phyloP scores from a whole-genome alignment of 2,888 invertebrate genomes.

The Tethea ocularis region DNA sequence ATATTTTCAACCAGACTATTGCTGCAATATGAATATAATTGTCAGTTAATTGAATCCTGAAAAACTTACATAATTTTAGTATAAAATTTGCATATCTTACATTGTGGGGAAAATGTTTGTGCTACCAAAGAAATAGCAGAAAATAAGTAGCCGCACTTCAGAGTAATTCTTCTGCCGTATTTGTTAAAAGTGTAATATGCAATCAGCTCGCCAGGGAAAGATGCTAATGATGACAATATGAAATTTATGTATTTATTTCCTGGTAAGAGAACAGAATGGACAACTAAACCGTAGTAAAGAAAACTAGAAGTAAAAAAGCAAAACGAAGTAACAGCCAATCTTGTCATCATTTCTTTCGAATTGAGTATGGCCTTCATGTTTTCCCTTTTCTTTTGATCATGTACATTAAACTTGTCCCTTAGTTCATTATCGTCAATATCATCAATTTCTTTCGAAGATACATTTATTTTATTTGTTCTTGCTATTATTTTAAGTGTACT shows the following conservation, averaged over 20 bases:
- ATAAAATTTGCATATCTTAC: constrained; percentile 37
- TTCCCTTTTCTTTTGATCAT: constrained; percentile 59
- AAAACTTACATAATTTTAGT: not conserved
- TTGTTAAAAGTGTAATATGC: constrained; percentile 59
- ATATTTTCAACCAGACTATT: constrained; percentile 59
- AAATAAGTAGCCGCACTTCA: constrained; percentile 58
- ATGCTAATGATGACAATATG: constrained; percentile 55
- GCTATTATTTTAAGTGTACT: constrained; percentile 50
- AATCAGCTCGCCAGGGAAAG: constrained; percentile 68
- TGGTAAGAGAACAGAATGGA: constrained; percentile 63
- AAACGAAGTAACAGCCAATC: constrained; percentile 57
- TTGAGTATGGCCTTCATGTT: constrained; percentile 55
- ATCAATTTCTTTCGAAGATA: constrained; percentile 53
- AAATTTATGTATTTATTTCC: constrained; percentile 72
- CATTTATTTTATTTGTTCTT: constrained; percentile 55
- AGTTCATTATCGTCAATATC: constrained; percentile 54
- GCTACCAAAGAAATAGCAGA: constrained; percentile 59
- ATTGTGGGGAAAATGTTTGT: constrained; percentile 55
- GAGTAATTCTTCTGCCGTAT: constrained; percentile 59
- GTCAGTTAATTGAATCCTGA: not conserved
- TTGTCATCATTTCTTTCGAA: constrained; percentile 64
- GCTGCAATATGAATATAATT: constrained; percentile 46
- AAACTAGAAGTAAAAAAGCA: constrained; percentile 70
- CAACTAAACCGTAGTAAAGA: constrained; percentile 62
- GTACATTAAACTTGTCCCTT: constrained; percentile 52